Evolutionary conservation across 2,797 vertebrate species (phyloP).

Genomic region (Pangasius mekongensis): DNA sequence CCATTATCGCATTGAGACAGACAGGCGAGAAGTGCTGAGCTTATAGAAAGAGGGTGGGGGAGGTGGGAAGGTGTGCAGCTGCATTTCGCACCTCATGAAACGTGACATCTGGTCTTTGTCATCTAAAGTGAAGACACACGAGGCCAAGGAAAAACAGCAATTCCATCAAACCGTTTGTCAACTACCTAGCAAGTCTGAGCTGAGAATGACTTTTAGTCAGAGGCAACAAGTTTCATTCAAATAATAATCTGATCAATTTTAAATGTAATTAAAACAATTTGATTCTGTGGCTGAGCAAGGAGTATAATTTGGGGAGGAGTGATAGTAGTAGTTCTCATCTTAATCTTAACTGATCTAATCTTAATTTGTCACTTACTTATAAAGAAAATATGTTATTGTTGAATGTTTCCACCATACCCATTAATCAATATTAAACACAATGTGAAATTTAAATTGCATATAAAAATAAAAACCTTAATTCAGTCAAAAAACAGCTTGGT

Average conservation of each 20-base stretch:
- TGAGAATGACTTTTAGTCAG: background rate
- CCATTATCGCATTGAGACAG: slow-evolving; percentile 50
- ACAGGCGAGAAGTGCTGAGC: slow-evolving; percentile 44
- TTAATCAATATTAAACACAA: background rate
- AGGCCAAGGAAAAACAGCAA: slow-evolving; percentile 1
- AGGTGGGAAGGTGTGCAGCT: slow-evolving; percentile 45
- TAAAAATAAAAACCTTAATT: background rate
- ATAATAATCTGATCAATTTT: slow-evolving; percentile 2
- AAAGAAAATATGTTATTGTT: background rate
- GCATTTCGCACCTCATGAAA: slow-evolving; percentile 61
- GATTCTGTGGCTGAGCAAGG: background rate
- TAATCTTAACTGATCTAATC: background rate
- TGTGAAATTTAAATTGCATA: background rate
- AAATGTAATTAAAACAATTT: background rate
- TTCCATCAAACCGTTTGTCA: slow-evolving; percentile 13
- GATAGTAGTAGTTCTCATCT: background rate
- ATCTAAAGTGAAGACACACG: slow-evolving; percentile 39
- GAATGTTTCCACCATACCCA: background rate
- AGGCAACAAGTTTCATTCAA: background rate
- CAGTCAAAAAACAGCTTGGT: slow-evolving; percentile 1
- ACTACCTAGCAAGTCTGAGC: background rate
- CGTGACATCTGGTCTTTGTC: slow-evolving; percentile 60
- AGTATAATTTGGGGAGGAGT: background rate
- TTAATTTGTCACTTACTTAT: background rate
- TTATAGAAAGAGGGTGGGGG: slow-evolving; percentile 44